Conservation (phyloP, 2,113 vertebrate species). For the Etheostoma cragini region DNA sequence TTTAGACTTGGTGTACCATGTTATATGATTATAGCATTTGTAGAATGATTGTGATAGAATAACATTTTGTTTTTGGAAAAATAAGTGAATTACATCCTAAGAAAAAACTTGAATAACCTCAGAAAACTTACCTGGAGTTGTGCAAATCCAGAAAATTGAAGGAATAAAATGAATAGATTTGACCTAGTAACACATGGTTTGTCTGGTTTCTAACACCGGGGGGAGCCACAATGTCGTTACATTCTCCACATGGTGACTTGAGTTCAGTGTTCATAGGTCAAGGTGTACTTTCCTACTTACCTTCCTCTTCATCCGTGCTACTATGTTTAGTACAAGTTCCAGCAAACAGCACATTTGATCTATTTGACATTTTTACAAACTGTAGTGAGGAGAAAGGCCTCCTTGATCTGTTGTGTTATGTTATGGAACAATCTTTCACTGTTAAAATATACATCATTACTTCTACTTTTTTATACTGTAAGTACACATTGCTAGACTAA, state of each 20-base stretch:
- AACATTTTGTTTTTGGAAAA: not conserved
- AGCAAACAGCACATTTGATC: not conserved
- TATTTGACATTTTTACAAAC: not conserved
- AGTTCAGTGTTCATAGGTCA: not conserved
- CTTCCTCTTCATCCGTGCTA: not conserved
- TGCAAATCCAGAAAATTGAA: not conserved
- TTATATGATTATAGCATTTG: not conserved
- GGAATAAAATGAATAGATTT: not conserved
- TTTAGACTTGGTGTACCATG: not conserved
- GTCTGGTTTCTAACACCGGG: not conserved
- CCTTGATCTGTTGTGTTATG: not conserved
- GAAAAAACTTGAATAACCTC: not conserved
- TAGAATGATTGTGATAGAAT: not conserved
- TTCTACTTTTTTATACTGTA: too few species aligned
- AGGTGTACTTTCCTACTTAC: not conserved
- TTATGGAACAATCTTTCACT: not conserved
- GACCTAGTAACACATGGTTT: not conserved
- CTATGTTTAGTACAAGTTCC: not conserved
- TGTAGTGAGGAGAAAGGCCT: not conserved
- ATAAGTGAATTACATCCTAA: not conserved
- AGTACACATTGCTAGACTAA: too few species aligned
- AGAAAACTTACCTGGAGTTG: not conserved
- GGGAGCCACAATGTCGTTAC: not conserved
- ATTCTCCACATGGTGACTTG: not conserved
- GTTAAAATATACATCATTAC: not conserved